Evolutionary conservation across 2,113 vertebrate species (phyloP).

Genomic region (Gavialis gangeticus): DNA sequence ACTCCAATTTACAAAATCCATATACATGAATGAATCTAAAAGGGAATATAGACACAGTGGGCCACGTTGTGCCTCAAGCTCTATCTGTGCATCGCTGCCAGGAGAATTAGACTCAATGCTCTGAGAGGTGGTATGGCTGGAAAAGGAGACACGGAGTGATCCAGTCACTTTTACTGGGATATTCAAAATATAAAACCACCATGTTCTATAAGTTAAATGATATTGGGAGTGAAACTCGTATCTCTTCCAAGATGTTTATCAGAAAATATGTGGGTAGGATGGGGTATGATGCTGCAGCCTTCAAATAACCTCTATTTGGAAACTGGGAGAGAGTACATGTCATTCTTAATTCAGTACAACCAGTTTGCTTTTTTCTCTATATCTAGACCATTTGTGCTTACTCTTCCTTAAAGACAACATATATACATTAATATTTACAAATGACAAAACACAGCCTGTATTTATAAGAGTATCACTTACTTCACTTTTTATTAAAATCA

Average conservation of each 20-base stretch:
- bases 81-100: not conserved
- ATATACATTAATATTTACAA: not conserved
- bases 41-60: not conserved
- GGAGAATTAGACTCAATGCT: not conserved
- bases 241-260: conserved; percentile 18
- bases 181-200: not conserved
- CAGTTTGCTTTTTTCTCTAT: not conserved
- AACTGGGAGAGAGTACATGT: not conserved
- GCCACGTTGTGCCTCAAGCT: not conserved
- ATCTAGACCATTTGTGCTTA: not conserved
- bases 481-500: conserved; percentile 64
- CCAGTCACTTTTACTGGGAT: not conserved
- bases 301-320: conserved; percentile 13
- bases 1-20: not conserved
- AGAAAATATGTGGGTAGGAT: not conserved
- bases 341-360: not conserved
- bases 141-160: not conserved
- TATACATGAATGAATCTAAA: not conserved
- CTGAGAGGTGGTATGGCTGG: not conserved
- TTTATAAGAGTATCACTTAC: not conserved
- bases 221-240: not conserved
- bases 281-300: not conserved
- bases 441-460: not conserved
- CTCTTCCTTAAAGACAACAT: not conserved
- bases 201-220: not conserved